A percentile compares a stretch with the other conserved stretches of the same genome.
Conservation (phyloP, 2,113 vertebrate genomes). For the Blennius ocellaris region DNA sequence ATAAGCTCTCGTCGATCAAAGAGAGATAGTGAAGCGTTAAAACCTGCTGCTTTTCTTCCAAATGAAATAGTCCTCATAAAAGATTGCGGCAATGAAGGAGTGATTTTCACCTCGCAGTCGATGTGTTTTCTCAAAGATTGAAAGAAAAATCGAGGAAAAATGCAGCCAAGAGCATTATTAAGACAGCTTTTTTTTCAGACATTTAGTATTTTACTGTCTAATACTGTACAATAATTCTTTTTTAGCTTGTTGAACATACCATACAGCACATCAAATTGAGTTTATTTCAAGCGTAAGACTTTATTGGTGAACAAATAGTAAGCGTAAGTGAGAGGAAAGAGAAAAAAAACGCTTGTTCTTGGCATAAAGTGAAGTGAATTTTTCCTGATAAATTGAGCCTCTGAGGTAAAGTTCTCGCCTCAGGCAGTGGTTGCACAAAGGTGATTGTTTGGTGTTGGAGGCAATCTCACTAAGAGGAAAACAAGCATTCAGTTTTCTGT, state of each 20-base stretch:
- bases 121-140: conserved; percentile 2
- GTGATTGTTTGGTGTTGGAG: not conserved
- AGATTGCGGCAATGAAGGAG: conserved; percentile 20
- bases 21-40: conserved; percentile 7
- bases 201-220: too few species aligned
- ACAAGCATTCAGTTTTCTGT: conserved; percentile 23
- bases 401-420: conserved; percentile 37
- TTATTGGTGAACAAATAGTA: too few species aligned
- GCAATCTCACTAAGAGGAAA: conserved; percentile 1
- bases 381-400: not conserved
- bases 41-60: conserved; percentile 27
- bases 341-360: too few species aligned
- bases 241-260: too few species aligned
- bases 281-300: too few species aligned
- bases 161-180: too few species aligned
- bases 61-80: conserved; percentile 25
- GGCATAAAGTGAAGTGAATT: too few species aligned
- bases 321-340: too few species aligned
- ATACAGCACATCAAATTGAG: too few species aligned
- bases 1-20: conserved; percentile 16
- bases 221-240: too few species aligned
- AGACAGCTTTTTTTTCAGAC: too few species aligned
- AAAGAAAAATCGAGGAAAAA: too few species aligned
- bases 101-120: conserved; percentile 45
- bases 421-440: conserved; percentile 27